phyloP scores from a whole-genome alignment of 1,140 invertebrate genomes.

The Brachionus plicatilis region DNA sequence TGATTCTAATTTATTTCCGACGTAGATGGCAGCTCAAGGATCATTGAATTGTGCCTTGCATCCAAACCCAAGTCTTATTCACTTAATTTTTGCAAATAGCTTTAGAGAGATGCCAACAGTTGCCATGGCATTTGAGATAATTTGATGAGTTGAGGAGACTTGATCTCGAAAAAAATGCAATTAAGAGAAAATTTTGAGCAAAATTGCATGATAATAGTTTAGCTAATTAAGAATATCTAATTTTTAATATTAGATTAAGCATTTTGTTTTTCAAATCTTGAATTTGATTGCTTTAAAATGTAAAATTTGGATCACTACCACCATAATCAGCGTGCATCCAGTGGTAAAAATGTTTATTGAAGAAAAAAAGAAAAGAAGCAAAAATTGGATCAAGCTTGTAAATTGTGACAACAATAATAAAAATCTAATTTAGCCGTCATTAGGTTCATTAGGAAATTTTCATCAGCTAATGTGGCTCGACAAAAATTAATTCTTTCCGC shows the following conservation, averaged over 20 bases:
- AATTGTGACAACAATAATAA: constrained; percentile 19
- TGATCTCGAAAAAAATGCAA: not conserved
- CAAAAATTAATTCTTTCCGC: not conserved
- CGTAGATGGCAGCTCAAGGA: not conserved
- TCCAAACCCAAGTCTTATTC: no score
- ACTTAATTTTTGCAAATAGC: not conserved
- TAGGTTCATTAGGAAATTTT: not conserved
- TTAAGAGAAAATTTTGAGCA: not conserved
- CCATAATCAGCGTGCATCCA: not conserved
- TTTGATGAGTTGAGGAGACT: not conserved
- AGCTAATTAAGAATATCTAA: not conserved
- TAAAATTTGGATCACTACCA: not conserved
- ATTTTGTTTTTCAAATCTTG: not conserved
- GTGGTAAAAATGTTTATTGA: not conserved
- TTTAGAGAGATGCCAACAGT: not conserved
- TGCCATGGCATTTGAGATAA: not conserved
- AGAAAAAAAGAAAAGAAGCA: not conserved
- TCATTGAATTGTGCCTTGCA: not conserved
- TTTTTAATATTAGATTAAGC: not conserved
- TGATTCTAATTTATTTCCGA: not conserved
- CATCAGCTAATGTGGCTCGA: not conserved
- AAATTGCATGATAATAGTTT: not conserved
- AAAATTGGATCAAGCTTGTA: not conserved
- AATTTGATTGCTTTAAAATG: not conserved
- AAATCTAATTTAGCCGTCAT: not conserved